Evolutionary conservation across 2,888 invertebrate genomes (phyloP).

Genomic region (Drosophila tanythrix): DNA sequence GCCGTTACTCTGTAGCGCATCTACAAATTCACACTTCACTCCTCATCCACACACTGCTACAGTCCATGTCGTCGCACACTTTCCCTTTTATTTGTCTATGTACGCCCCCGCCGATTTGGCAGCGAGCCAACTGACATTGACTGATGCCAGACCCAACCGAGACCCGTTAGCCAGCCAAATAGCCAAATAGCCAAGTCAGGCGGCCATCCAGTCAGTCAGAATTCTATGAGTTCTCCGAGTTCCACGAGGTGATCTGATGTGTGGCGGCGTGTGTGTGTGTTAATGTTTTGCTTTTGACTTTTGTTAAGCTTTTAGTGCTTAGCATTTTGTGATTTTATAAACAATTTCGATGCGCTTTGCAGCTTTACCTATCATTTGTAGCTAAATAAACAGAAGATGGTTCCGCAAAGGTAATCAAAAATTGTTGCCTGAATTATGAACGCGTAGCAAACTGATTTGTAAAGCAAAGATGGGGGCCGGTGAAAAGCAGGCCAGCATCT

Average conservation of each 20-base stretch:
- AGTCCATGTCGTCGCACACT: constrained; percentile 45
- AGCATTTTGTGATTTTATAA: constrained; percentile 59
- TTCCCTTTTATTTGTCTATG: constrained; percentile 60
- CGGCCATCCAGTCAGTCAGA: background rate
- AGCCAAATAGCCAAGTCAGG: constrained; percentile 4
- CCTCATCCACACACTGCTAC: constrained; percentile 21
- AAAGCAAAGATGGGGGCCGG: constrained; percentile 6
- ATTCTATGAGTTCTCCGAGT: constrained; percentile 13
- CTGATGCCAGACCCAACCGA: constrained; percentile 74
- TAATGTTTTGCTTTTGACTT: constrained; percentile 67
- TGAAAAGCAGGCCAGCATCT: background rate
- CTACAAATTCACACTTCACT: constrained; percentile 16
- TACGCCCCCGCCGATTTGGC: constrained; percentile 68
- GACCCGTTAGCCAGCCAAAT: constrained; percentile 12
- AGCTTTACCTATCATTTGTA: constrained; percentile 34
- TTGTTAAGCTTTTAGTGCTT: constrained; percentile 50
- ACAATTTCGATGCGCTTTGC: constrained; percentile 39
- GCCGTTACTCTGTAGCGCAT: constrained; percentile 32
- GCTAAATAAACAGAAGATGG: constrained; percentile 34
- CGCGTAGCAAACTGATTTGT: constrained; percentile 51
- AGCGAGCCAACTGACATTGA: constrained; percentile 80
- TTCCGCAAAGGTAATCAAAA: constrained; percentile 46
- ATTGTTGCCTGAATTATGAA: constrained; percentile 51
- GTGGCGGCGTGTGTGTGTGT: constrained; percentile 64
- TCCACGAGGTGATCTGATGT: constrained; percentile 30